These are phyloP conservation scores for Esox masquinongy DNA, from an alignment of 2,797 vertebrate species.

Conservation along the genomic window DNA sequence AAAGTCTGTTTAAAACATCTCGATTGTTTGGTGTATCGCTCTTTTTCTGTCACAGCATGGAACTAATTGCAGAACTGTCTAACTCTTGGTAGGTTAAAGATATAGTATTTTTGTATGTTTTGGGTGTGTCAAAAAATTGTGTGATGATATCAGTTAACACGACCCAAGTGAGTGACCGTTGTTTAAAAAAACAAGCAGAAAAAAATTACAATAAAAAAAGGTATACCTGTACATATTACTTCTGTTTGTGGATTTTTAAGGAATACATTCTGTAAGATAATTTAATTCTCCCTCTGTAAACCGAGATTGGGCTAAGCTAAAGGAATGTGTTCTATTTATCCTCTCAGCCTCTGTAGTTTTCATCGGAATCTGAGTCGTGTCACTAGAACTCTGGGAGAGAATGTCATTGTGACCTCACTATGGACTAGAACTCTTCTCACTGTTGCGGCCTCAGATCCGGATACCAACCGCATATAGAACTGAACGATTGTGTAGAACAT, in stretches of 20 bases:
- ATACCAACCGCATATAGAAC: slow-evolving; percentile 75
- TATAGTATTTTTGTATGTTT: slow-evolving; percentile 99
- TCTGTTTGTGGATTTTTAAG: slow-evolving; percentile 79
- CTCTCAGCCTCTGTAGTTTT: slow-evolving; percentile 68
- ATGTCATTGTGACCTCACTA: slow-evolving; percentile 57
- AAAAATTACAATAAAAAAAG: slow-evolving; percentile 44
- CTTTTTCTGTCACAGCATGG: slow-evolving; percentile 98
- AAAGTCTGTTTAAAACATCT: slow-evolving; percentile 84
- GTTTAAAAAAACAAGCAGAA: slow-evolving; percentile 71
- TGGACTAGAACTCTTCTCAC: slow-evolving; percentile 50
- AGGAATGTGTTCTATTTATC: slow-evolving; percentile 68
- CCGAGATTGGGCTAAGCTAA: slow-evolving; percentile 76
- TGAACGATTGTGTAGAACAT: slow-evolving; percentile 90
- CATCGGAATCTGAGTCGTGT: slow-evolving; percentile 49
- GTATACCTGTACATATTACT: slow-evolving; percentile 88
- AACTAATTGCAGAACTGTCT: slow-evolving; percentile 95
- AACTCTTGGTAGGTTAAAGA: slow-evolving; percentile 98
- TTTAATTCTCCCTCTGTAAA: slow-evolving; percentile 68
- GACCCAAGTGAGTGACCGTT: slow-evolving; percentile 95
- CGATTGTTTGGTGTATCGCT: slow-evolving; percentile 94
- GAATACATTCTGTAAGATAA: slow-evolving; percentile 78
- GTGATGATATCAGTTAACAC: slow-evolving; percentile 94
- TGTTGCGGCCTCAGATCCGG: slow-evolving; percentile 77
- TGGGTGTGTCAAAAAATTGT: slow-evolving; percentile 85
- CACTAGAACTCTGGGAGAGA: slow-evolving; percentile 51